Evolutionary conservation across 2,797 vertebrate genomes (phyloP), one percentile per base, ranked within the genome.

Genomic region (Psittacula derbiana): DNA sequence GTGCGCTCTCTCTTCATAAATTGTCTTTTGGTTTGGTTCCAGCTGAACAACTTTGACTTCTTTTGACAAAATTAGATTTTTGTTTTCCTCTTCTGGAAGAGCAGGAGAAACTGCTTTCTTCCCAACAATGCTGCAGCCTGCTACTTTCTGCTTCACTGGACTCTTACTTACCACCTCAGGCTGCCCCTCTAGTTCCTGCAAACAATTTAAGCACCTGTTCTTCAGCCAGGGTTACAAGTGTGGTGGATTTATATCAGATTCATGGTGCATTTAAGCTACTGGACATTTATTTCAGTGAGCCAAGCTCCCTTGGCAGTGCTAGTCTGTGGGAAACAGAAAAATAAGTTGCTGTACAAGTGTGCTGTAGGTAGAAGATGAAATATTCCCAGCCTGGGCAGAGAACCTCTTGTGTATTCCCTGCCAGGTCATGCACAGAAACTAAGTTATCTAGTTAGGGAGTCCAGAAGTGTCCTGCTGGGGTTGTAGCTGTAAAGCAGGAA

Each of bases 61-160:
- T 67, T 94, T 89, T 72, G 88, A 88, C 46, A 83, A 91, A 92
- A 82, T 2, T 33, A 21, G 11, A 27, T 74, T 95, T 92, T 94
- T 4, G 12, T 64, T 91, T 94, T 95, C 7, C 23, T 71, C 30
- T 93, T 62, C n/a, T 74, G 30, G 57, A 70, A 86, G 62, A 71
- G 40, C 20, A 40, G n/a, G 31, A 89, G 41, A 43, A 90, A 73
- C 36, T 36, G 11, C 19, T 69, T 93, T 74, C 49, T 88, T 87
- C 33, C 49, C 38, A 60, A 5, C 7, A 17, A 4, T 50, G 41
- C 78, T 4, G 3, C 41, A 87, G 52, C 38, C 55, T 70, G 55
- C 62, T 72, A 70, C 75, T 82, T 94, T 88, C 72, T 90, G 79
- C 88, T 94, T 86, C 0, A 0, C 36, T 62, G 85, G 79, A 53